Conservation (phyloP, 2,888 invertebrate genomes). For the Octodonta nipae region DNA sequence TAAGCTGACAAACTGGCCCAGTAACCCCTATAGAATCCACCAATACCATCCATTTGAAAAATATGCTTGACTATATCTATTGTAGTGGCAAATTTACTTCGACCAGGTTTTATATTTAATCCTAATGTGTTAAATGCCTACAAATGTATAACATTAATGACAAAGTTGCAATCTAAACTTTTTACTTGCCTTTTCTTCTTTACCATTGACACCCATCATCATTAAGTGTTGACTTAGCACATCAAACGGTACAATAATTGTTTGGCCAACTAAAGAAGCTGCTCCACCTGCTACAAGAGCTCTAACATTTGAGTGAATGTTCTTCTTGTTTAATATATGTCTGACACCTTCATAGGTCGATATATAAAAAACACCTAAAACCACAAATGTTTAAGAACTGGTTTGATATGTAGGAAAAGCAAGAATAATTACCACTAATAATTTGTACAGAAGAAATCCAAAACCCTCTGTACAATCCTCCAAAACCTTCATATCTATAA, state of each 20-base stretch:
- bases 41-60: slow-evolving; percentile 64
- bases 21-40: slow-evolving; percentile 89
- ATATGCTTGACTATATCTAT: slow-evolving; percentile 64
- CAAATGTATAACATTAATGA: slow-evolving; percentile 11
- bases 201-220: slow-evolving; percentile 57
- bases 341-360: slow-evolving; percentile 86
- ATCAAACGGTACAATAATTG: slow-evolving; percentile 91
- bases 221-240: slow-evolving; percentile 93
- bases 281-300: slow-evolving; percentile 80
- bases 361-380: slow-evolving; percentile 78
- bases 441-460: slow-evolving; percentile 77
- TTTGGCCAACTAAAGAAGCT: slow-evolving; percentile 87
- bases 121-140: slow-evolving; percentile 59
- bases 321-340: slow-evolving; percentile 57
- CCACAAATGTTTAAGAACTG: slow-evolving; percentile 6
- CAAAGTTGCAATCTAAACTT: slow-evolving; percentile 7
- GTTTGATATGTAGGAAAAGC: not conserved
- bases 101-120: slow-evolving; percentile 46
- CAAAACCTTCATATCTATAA: slow-evolving; percentile 65
- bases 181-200: slow-evolving; percentile 23
- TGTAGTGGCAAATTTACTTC: slow-evolving; percentile 55
- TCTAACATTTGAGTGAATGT: slow-evolving; percentile 52
- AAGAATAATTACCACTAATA: slow-evolving; percentile 30
- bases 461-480: slow-evolving; percentile 85
- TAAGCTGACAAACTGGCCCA: slow-evolving; percentile 82